Conservation (phyloP, 2,113 vertebrate genomes). For the Dipodomys merriami region DNA sequence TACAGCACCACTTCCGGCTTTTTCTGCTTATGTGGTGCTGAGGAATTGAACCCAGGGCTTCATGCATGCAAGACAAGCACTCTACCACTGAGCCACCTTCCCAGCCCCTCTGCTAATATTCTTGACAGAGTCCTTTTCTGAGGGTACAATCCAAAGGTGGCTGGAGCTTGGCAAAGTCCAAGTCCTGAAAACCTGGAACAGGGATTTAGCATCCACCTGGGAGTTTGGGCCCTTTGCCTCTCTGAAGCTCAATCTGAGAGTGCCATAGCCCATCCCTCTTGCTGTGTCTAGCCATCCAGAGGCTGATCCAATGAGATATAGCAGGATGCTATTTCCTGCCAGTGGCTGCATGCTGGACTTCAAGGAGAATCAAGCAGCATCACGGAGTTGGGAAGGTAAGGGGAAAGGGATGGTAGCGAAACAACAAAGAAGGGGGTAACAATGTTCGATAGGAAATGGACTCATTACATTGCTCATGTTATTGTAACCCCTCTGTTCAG, state of each 20-base stretch:
- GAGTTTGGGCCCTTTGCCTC: background rate
- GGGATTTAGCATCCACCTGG: background rate
- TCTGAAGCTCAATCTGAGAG: background rate
- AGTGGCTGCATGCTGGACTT: background rate
- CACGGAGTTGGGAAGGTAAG: too few species aligned
- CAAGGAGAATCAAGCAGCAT: background rate
- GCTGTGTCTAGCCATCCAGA: background rate
- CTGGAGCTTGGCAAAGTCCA: background rate
- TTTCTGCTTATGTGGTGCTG: too few species aligned
- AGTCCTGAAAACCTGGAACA: background rate
- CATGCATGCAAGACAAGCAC: too few species aligned
- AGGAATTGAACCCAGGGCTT: too few species aligned
- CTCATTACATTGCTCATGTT: too few species aligned
- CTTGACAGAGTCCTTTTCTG: background rate
- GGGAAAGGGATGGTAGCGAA: too few species aligned
- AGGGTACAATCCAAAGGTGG: background rate
- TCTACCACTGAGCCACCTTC: background rate
- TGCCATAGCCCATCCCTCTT: too few species aligned
- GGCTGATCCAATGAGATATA: background rate
- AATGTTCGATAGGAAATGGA: too few species aligned
- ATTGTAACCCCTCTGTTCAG: too few species aligned
- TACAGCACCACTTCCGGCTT: too few species aligned
- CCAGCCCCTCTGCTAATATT: background rate
- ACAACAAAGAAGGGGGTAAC: too few species aligned
- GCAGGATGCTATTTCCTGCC: background rate